Evolutionary conservation across 2,888 invertebrate species (phyloP).

Genomic region (Podabrus alpinus): DNA sequence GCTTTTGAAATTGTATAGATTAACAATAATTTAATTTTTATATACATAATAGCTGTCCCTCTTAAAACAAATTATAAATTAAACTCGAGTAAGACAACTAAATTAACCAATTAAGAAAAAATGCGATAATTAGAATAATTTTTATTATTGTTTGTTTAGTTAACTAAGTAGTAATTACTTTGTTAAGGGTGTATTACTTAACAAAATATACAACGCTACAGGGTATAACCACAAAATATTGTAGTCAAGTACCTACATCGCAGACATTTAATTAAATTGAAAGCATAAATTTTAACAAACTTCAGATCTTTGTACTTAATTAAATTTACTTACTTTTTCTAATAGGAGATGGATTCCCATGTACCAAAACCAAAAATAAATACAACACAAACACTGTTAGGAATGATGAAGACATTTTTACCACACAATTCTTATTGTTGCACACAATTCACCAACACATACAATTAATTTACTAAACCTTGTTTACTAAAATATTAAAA

Average conservation of each 20-base stretch:
- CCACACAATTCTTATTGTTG: not conserved
- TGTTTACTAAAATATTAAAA: not conserved
- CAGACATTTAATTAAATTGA: not conserved
- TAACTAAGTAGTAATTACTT: not conserved
- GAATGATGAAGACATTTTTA: not conserved
- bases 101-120: not conserved
- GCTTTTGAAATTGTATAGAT: not conserved
- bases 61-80: not conserved
- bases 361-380: not conserved
- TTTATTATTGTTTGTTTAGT: not conserved
- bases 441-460: not conserved
- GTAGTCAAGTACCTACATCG: not conserved
- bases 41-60: not conserved
- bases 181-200: not conserved
- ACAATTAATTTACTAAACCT: not conserved
- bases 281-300: not conserved
- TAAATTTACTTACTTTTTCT: conserved; percentile 37
- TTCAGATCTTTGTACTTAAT: not conserved
- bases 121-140: not conserved
- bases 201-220: not conserved
- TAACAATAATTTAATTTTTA: not conserved
- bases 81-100: not conserved
- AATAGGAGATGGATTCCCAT: conserved; percentile 37
- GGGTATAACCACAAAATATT: not conserved
- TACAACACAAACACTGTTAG: not conserved